Evolutionary conservation across 2,888 invertebrate species (phyloP), one percentile per base, ranked within the genome.

Genomic region (Apamea crenata): DNA sequence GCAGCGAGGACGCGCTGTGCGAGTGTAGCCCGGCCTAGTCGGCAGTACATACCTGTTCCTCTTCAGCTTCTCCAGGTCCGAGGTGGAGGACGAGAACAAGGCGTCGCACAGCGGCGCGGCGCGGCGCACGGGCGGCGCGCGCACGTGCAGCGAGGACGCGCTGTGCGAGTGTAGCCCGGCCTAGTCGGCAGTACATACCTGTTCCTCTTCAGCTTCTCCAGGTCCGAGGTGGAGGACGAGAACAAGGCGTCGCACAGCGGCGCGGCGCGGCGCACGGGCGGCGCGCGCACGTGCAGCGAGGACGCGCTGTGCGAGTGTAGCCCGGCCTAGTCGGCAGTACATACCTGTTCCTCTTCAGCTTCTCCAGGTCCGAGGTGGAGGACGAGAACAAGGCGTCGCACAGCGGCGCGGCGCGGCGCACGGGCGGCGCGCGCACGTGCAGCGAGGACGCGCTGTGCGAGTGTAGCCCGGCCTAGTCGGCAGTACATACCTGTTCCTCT

Each of bases 281-380:
- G 90, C 84, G 88, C 88, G 77, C 40, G 82, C 75, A n/a, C 90
- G 10, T 44, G 21, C 10, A 10, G 25, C 25, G 53, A 56, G 0
- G 25, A 10, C 53, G 53, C 56, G 53, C 53, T 56, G 53, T 25
- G 56, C 21, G 25, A 21, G 21, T 56, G 56, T 56, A 56, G 56
- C 56, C 56, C 56, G 56, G 25, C 25, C 25, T 10, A 21, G 25
- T 53, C 14, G n/a, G 0, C 61, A 61, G 21, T 21, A 61, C 74
- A 21, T 61, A 76, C 95, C 93, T 93, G 88, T 93, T 94, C 78
- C 95, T 87, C 87, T 94, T 93, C 59, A 96, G 92, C 63, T 93
- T 92, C 91, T 95, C 95, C 47, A 96, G 89, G 83, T 96, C 96
- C 0, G 96, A 94, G 1, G 96, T 95, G 88, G 96, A 96, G 78